Conservation (phyloP, 2,113 vertebrate species). For the Apaloderma vittatum region DNA sequence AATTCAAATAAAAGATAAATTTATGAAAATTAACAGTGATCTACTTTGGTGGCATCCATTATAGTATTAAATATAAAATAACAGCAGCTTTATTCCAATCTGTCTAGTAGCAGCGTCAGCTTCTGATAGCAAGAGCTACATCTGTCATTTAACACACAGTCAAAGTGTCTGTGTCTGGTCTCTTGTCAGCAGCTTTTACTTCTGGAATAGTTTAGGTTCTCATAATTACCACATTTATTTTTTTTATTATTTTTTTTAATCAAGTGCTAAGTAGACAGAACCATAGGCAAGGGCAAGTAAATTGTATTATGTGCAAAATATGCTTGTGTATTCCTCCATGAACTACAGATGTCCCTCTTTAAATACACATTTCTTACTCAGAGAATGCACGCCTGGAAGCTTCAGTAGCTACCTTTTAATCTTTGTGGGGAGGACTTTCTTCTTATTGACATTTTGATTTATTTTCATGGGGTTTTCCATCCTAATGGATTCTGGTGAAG, state of each 20-base stretch:
- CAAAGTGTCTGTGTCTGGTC: not conserved
- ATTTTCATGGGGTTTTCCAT: not conserved
- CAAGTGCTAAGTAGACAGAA: not conserved
- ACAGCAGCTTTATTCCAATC: not conserved
- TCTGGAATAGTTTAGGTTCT: not conserved
- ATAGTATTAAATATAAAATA: not conserved
- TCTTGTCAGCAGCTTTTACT: not conserved
- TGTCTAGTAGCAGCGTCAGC: not conserved
- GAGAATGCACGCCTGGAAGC: not conserved
- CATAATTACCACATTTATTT: fast-evolving
- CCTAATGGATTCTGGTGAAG: not conserved
- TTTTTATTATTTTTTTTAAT: not conserved
- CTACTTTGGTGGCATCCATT: not conserved
- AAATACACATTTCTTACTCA: not conserved
- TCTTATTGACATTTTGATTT: not conserved
- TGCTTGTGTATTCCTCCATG: not conserved
- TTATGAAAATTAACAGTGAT: not conserved
- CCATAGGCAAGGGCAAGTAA: not conserved
- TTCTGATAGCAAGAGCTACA: not conserved
- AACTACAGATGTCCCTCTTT: not conserved
- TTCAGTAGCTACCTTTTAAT: not conserved
- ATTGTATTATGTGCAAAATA: not conserved
- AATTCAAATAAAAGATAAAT: not conserved
- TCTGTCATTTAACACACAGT: not conserved
- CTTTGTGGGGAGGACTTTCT: not conserved